Conservation (phyloP, 2,888 invertebrate species). For the Mythimna vitellina region DNA sequence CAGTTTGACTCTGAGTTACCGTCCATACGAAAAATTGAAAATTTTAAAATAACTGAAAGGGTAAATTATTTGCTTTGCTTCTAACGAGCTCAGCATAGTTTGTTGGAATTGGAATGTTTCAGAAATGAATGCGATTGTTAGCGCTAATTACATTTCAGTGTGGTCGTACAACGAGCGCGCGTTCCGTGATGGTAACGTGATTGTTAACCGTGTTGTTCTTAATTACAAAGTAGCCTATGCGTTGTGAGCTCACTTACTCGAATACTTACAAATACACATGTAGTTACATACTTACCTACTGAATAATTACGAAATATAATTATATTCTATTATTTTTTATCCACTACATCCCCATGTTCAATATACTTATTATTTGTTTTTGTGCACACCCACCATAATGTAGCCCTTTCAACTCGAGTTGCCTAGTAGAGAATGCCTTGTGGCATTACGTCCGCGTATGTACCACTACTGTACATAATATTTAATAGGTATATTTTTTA, state of each 20-base stretch:
- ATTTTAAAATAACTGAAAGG: conserved; percentile 3
- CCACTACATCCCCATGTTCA: neutral
- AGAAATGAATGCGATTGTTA: neutral
- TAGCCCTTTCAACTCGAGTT: too few species aligned
- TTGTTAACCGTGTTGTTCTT: conserved; percentile 2
- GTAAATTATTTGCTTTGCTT: neutral
- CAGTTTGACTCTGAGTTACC: neutral
- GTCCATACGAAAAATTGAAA: neutral
- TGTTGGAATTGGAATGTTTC: neutral
- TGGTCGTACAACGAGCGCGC: neutral
- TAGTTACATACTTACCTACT: neutral
- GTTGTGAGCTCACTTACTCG: neutral
- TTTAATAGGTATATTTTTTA: too few species aligned
- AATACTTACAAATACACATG: neutral
- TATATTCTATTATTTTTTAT: neutral
- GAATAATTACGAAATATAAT: conserved; percentile 10
- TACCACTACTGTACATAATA: too few species aligned
- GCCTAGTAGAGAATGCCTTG: too few species aligned
- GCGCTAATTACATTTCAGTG: neutral
- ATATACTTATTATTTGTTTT: too few species aligned
- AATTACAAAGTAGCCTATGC: neutral
- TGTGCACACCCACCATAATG: too few species aligned
- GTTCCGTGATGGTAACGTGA: neutral
- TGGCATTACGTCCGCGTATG: too few species aligned
- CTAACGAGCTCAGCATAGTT: neutral